Base-by-base conservation (phyloP, 1,140 invertebrate genomes). In the Drosophila hydei region DNA sequence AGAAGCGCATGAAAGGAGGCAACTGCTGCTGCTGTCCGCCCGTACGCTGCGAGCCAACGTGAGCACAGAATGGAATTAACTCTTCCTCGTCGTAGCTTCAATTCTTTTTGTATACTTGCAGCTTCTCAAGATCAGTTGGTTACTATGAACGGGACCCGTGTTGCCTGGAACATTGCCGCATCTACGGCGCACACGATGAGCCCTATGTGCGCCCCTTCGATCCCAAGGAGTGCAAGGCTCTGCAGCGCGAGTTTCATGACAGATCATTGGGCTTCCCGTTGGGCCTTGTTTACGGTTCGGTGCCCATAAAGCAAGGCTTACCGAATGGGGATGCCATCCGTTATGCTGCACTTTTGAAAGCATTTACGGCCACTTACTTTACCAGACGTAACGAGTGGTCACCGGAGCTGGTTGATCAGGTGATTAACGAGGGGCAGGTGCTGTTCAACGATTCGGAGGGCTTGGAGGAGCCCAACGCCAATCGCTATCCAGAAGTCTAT, bases 301-400 rank as follows among this genome's bases (percentile, higher is more conserved):
- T 21, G 0, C 0, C 19, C 0, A 38, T 42, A 0, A 83, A 68
- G 12, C 0, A 8, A 3, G 58, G 68, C 3, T 51, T 48, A 5
- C 42, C 68, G n/a, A 83, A 63, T 38, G 23, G 65, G 25, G 83
- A 87, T 36, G 61, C 70, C 4, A 40, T 78, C 25, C 67, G 84
- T 0, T 87, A 25, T 36, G 83, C 64, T 4, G 52, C 54, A 3
- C 61, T 72, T 25, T 40, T 87, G 0, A 87, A 87, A 23, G 83
- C 42, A 9, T 87, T 87, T 27, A 75, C 83, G 0, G 56, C 65
- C 3, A 76, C 67, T 3, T 87, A 89, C 23, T 87, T 79, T 19
- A 87, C 83, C 0, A 60, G 64, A 1, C 63, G 83, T 4, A 77
- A 72, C 4, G 78, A 87, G 25, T 87, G 83, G 83, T 19, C 45